A percentile compares a stretch with the other conserved stretches of the same genome.
phyloP scores from a whole-genome alignment of 2,113 vertebrate species.

The Pluvialis apricaria region DNA sequence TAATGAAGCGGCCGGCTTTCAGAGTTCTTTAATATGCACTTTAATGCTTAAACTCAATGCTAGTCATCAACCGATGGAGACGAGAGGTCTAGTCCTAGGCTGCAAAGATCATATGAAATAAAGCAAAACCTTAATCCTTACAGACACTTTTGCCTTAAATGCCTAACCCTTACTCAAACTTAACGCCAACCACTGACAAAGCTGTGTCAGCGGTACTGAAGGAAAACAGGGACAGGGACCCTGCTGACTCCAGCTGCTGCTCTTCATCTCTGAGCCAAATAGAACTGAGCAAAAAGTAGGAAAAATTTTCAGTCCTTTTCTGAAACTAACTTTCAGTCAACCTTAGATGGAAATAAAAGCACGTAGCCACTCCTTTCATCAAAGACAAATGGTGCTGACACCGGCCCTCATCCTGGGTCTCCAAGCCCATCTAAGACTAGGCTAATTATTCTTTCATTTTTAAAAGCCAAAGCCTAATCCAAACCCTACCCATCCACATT shows the following conservation, averaged over 20 bases:
- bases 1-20: background rate
- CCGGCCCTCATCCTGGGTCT: background rate
- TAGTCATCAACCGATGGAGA: background rate
- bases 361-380: fast-evolving
- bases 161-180: background rate
- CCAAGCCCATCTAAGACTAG: background rate
- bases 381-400: background rate
- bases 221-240: background rate
- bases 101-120: background rate
- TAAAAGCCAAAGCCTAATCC: background rate
- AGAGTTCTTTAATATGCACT: background rate
- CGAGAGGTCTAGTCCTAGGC: background rate
- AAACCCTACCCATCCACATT: background rate
- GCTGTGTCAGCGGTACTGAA: background rate
- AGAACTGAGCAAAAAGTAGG: background rate
- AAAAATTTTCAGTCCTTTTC: background rate
- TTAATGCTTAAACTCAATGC: background rate
- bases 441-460: background rate
- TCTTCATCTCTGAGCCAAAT: background rate
- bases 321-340: background rate
- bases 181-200: background rate
- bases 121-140: background rate
- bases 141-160: background rate
- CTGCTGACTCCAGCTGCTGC: background rate
- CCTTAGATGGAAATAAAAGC: background rate